Conservation (phyloP, 1,140 invertebrate species). For the Tribolium madens region DNA sequence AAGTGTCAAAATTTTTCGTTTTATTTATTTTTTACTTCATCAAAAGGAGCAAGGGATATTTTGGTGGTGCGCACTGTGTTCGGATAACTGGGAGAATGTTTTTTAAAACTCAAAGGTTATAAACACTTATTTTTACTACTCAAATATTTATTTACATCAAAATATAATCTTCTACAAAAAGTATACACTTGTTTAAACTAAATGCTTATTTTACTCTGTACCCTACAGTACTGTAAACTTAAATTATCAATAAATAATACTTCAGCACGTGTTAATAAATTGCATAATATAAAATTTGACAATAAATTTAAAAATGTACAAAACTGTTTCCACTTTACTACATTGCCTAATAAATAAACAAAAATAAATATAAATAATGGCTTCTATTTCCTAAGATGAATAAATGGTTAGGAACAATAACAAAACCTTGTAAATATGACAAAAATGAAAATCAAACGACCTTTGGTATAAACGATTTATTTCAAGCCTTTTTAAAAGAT, state of each 20-base stretch:
- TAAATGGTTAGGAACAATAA: slow-evolving; percentile 40
- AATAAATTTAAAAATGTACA: slow-evolving; percentile 20
- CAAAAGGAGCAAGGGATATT: no score
- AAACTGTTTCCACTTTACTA: slow-evolving; percentile 11
- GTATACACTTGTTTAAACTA: slow-evolving; percentile 37
- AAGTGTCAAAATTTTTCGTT: no score
- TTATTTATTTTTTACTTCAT: no score
- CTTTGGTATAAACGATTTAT: slow-evolving; percentile 28
- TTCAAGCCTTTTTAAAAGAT: slow-evolving; percentile 15
- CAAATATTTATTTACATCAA: slow-evolving; percentile 43
- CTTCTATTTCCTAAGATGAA: slow-evolving; percentile 20
- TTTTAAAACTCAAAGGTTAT: no score
- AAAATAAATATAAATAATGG: slow-evolving; percentile 31
- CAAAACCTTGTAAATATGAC: background rate
- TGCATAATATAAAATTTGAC: slow-evolving; percentile 21
- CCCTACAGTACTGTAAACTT: slow-evolving; percentile 16
- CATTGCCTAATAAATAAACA: slow-evolving; percentile 3
- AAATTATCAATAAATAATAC: slow-evolving; percentile 45
- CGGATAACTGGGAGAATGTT: no score
- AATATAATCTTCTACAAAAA: slow-evolving; percentile 42
- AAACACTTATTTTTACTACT: background rate
- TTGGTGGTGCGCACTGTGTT: no score
- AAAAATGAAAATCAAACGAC: background rate
- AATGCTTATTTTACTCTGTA: slow-evolving; percentile 29
- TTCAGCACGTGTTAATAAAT: slow-evolving; percentile 26